Base-by-base conservation (phyloP, 1,140 invertebrate genomes). In the Heliconius hewitsoni region DNA sequence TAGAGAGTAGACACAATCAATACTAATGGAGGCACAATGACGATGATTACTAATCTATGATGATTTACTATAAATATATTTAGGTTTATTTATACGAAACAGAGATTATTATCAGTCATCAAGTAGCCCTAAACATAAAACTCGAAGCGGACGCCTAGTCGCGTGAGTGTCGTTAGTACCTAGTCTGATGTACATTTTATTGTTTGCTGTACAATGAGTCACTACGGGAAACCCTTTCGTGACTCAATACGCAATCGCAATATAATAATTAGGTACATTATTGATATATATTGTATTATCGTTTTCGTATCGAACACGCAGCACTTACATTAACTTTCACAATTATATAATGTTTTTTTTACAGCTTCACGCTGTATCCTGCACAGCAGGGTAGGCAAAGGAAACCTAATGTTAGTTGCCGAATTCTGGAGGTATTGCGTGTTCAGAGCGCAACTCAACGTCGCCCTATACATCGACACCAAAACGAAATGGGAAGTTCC, bases 191-290 rank as follows among this genome's bases (percentile, higher is more conserved):
- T 81, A 84, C 79, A 82, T 82, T 85, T 83, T 81, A 83, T 81
- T 81, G 80, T 81, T 77, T 57, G 71, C 71, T 76, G 72, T 46
- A 75, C 76, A 76, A 78, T 91, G 88, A 91, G 77, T 89, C 87
- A 90, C 82, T 80, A 77, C 89, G 88, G 89, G 88, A 90, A 90
- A 89, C 89, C 89, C 89, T 90, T 88, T 80, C 89, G 86, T 90
- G 89, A 90, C 88, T 90, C 86, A 85, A 87, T 85, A 86, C 84
- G 85, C 86, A 87, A 89, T 89, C 83, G 86, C 86, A 84, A 81
- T 82, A 82, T 80, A 81, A 84, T 80, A 84, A 83, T 84, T 84
- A 66, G 60, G 60, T 30, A 82, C 79, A 82, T 81, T 85, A 80
- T 82, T 82, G 76, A 84, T 82, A 84, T 74, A 79, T 78, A 50